Conservation (phyloP, 2,797 vertebrate genomes). For the Micrastur ruficollis region DNA sequence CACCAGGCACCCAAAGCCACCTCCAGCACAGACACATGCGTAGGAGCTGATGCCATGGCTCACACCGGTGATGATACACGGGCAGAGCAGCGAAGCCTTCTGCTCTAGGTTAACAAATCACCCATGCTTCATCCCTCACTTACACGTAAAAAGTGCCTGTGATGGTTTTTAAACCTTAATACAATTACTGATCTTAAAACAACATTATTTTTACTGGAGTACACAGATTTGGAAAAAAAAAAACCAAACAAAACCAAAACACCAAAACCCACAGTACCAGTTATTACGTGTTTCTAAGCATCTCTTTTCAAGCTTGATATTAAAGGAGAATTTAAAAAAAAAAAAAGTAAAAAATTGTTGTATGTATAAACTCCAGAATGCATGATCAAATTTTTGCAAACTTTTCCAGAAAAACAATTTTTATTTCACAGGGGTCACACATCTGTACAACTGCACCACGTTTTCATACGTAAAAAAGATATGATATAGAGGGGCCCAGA, state of each 20-base stretch:
- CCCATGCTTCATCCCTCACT: not conserved
- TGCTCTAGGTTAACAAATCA: not conserved
- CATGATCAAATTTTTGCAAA: not conserved
- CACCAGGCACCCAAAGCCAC: not conserved
- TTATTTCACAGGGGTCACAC: not conserved
- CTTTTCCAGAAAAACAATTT: not conserved
- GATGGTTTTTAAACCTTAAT: not conserved
- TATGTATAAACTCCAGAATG: not conserved
- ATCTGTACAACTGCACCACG: rapidly evolving
- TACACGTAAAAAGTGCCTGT: not conserved
- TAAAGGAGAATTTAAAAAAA: not conserved
- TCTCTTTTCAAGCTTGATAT: not conserved
- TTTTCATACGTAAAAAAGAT: not conserved
- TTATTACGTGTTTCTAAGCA: not conserved
- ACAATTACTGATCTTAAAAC: not conserved
- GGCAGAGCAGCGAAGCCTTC: not conserved
- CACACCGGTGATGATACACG: not conserved
- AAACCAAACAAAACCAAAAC: not conserved
- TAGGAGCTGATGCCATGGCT: rapidly evolving
- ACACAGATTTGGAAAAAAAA: not conserved
- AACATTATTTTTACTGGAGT: not conserved
- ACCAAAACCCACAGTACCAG: not conserved
- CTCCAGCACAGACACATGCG: rapidly evolving
- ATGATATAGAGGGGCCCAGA: not conserved
- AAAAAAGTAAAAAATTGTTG: not conserved